Conservation (phyloP, 2,113 vertebrate genomes). For the Piprites chloris region DNA sequence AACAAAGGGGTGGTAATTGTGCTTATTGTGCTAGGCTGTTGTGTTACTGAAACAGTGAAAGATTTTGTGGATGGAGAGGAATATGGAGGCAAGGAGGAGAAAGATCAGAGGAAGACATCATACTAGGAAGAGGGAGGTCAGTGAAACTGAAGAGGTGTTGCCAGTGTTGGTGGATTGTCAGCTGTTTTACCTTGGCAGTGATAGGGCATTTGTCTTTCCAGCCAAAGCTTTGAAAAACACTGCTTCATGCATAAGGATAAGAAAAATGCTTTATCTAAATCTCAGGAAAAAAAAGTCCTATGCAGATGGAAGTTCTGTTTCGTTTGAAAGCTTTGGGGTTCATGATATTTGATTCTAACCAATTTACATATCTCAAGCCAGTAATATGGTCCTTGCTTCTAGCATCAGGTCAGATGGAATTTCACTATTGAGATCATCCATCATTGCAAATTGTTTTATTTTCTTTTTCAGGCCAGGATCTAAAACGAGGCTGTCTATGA, state of each 20-base stretch:
- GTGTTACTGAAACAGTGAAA: background rate
- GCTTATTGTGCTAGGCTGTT: background rate
- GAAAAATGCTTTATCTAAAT: background rate
- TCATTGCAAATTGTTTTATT: background rate
- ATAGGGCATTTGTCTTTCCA: background rate
- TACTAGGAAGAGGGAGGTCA: background rate
- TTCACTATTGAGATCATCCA: background rate
- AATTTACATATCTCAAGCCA: background rate
- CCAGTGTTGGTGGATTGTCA: background rate
- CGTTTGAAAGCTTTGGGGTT: background rate
- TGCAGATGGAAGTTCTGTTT: background rate
- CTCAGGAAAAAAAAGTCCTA: background rate
- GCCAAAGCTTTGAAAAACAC: background rate
- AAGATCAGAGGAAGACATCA: background rate
- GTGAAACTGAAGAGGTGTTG: background rate
- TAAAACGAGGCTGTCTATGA: constrained; percentile 1
- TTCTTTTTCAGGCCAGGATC: background rate
- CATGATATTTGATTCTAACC: background rate
- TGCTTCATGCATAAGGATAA: background rate
- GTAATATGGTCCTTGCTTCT: background rate
- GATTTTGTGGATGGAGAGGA: background rate
- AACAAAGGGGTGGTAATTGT: background rate
- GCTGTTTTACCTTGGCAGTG: background rate
- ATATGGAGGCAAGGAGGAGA: background rate
- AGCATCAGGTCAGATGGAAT: background rate